Percentiles rank a stretch among this genome's conserved stretches.
These are phyloP conservation scores for Tetragonula carbonaria DNA, from an alignment of 2,888 invertebrate species.

Conservation along the genomic window DNA sequence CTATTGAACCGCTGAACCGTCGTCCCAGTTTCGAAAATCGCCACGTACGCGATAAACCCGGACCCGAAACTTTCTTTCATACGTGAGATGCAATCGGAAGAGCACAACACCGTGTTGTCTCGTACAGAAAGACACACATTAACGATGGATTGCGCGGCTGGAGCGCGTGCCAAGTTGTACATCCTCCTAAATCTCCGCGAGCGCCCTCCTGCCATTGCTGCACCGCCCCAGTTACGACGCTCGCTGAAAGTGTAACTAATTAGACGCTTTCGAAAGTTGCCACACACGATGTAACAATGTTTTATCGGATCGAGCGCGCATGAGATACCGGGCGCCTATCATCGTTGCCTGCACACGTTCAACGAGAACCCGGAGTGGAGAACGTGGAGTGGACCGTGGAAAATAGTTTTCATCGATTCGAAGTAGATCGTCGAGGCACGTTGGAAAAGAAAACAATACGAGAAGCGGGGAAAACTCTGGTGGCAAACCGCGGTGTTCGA, in stretches of 20 bases:
- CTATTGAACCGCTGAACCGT: no score
- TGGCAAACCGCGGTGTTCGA: no score
- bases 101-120: neutral
- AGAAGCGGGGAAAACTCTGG: neutral
- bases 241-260: conserved; percentile 72
- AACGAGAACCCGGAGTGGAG: conserved; percentile 14
- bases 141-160: no score
- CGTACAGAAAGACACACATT: neutral
- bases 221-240: conserved; percentile 63
- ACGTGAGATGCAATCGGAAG: conserved; percentile 42
- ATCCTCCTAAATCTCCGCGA: conserved; percentile 21
- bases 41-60: conserved; percentile 1
- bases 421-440: conserved; percentile 5
- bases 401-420: conserved; percentile 29
- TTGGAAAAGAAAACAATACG: neutral
- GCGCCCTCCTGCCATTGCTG: conserved; percentile 39
- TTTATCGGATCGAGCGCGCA: conserved; percentile 45
- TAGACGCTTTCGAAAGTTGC: conserved; percentile 71
- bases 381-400: conserved; percentile 29
- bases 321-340: conserved; percentile 33
- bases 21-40: conserved; percentile 26
- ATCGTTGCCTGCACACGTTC: conserved; percentile 10
- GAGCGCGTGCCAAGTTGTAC: conserved; percentile 19
- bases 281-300: conserved; percentile 59
- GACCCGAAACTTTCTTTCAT: conserved; percentile 14